Percentiles rank a stretch among this genome's conserved stretches.
Evolutionary conservation across 2,797 vertebrate genomes (phyloP).

Genomic region (Tarsius wallacei): DNA sequence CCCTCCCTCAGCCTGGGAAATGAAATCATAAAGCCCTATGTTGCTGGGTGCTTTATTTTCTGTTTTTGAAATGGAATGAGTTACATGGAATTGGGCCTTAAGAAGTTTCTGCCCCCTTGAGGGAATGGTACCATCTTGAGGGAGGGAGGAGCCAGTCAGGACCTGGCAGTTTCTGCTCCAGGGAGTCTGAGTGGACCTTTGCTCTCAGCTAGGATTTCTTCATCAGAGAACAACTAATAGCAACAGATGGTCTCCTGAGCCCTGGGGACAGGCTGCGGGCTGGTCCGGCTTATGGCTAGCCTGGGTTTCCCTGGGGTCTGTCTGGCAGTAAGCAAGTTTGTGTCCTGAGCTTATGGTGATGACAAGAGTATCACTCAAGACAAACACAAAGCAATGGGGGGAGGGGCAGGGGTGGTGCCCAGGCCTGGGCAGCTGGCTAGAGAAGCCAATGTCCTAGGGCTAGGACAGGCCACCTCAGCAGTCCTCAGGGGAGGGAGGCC

Average conservation of each 20-base stretch:
- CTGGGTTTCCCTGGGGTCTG: neutral
- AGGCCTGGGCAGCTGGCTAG: neutral
- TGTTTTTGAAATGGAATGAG: neutral
- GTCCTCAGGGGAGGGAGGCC: neutral
- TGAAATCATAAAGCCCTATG: neutral
- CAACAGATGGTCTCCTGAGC: neutral
- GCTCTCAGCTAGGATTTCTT: neutral
- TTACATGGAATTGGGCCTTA: neutral
- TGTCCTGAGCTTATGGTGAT: neutral
- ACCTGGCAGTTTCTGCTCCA: neutral
- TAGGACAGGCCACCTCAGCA: neutral
- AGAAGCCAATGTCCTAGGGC: neutral
- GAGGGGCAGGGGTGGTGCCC: no score
- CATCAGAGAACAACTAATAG: neutral
- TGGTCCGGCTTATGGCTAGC: neutral
- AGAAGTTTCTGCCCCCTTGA: neutral
- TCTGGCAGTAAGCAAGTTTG: neutral
- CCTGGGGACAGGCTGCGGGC: neutral
- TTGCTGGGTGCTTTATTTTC: neutral
- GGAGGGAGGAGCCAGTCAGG: neutral
- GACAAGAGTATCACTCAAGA: neutral
- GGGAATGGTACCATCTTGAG: neutral
- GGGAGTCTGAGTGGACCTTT: neutral
- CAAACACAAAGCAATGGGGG: accelerated
- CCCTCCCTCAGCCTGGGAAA: neutral